Conservation (phyloP, 2,888 invertebrate genomes). For the Melieria omissa region DNA sequence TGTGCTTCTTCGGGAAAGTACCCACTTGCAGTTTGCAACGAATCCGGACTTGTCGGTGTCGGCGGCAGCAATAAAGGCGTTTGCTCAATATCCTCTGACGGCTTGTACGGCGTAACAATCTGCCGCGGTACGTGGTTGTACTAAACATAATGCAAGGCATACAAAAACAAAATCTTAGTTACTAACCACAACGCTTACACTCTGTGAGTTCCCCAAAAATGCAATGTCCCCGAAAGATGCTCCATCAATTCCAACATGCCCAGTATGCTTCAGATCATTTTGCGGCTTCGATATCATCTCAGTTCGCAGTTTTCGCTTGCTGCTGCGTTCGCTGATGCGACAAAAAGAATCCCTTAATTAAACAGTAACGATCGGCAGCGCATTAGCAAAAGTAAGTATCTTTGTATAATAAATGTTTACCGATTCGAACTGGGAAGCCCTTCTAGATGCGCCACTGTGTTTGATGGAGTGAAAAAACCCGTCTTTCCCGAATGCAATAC, state of each 20-base stretch:
- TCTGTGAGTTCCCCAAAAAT: slow-evolving; percentile 68
- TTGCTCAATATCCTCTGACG: slow-evolving; percentile 83
- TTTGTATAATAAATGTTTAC: slow-evolving; percentile 38
- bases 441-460: slow-evolving; percentile 88
- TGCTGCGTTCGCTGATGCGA: slow-evolving; percentile 69
- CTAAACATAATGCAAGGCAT: slow-evolving; percentile 56
- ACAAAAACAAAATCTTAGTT: background rate
- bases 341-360: slow-evolving; percentile 72
- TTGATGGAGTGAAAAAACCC: slow-evolving; percentile 91
- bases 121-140: slow-evolving; percentile 86
- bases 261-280: slow-evolving; percentile 95
- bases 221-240: slow-evolving; percentile 95
- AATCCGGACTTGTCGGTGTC: slow-evolving; percentile 67
- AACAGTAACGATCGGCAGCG: background rate
- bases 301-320: slow-evolving; percentile 78
- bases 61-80: slow-evolving; percentile 73
- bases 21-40: slow-evolving; percentile 66
- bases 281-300: slow-evolving; percentile 98
- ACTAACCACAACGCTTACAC: slow-evolving; percentile 53
- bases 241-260: slow-evolving; percentile 96
- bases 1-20: slow-evolving; percentile 63
- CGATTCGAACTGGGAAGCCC: slow-evolving; percentile 65
- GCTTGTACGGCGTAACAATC: slow-evolving; percentile 89
- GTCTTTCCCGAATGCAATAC: slow-evolving; percentile 88
- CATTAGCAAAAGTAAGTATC: background rate